Base-by-base conservation (phyloP, 2,113 vertebrate species). In the Hypocryptadius cinnamomeus region DNA sequence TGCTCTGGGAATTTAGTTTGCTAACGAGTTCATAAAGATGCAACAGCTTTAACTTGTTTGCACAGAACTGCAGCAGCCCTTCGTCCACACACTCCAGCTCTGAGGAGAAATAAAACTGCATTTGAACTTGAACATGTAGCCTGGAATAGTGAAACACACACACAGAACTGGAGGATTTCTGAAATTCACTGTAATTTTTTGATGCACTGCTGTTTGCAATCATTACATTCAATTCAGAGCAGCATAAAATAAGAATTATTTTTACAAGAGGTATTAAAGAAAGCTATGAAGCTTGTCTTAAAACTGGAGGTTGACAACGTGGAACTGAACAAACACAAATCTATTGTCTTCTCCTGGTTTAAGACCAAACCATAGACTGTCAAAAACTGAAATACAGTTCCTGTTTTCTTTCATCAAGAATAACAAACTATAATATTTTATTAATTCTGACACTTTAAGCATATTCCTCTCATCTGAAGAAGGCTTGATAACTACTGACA, bases 1-100 rank as follows among this genome's bases (percentile, higher is more conserved):
- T 59, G 16, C 77, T 93, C 35, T 95, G 87, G 50, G 97, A 96
- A 92, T 99, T 97, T 13, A 99, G 96, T 37, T 98, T 96, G 88
- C 96, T 98, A 85, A 99, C 97, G n/a, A 98, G 98, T 12, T 98
- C 97, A 96, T 99, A 99, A 74, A 99, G 99, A 85, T 98, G 98
- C 15, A 99, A 98, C 50, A 99, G 95, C 84, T 98, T 99, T 68
- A 99, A 94, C 94, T 98, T 98, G 45, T 96, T 98, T 20, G 98
- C 96, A 79, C 99, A 99, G 88, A 99, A 98, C 74, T 98, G 98
- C 11, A 99, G 95, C n/a, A 99, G 94, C 11, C 95, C 98, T 95
- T 98, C 96, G 21, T 99, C 99, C 68, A 99, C 98, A 50, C 96
- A 98, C 74, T 99, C 98, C 7, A 98, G 94, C 72, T 99, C 99